Conservation (phyloP, 1,140 invertebrate genomes). For the Telenomus remus region DNA sequence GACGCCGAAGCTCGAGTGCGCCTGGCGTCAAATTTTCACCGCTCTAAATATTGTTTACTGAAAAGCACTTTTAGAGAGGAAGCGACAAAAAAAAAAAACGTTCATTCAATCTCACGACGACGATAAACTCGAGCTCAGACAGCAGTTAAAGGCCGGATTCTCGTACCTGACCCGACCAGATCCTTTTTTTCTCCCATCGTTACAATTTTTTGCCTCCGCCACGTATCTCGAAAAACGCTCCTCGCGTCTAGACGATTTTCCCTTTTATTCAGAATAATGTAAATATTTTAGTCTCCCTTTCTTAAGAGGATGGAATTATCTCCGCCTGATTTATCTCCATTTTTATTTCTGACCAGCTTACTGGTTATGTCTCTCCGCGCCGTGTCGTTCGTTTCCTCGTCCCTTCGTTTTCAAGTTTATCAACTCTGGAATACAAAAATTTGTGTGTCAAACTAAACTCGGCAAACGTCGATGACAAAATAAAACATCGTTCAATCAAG, state of each 20-base stretch:
- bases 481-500: slow-evolving; percentile 5
- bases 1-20: not conserved
- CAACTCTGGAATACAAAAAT: too few relatives aligned
- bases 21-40: slow-evolving; percentile 21
- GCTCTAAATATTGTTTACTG: slow-evolving; percentile 20
- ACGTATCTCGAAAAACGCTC: not conserved
- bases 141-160: slow-evolving; percentile 23
- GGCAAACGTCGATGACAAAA: slow-evolving; percentile 3
- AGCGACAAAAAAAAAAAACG: slow-evolving; percentile 7
- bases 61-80: not conserved
- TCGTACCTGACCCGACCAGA: slow-evolving; percentile 19
- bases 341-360: slow-evolving; percentile 1
- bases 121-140: slow-evolving; percentile 27
- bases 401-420: too few relatives aligned
- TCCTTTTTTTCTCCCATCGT: slow-evolving; percentile 3
- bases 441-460: too few relatives aligned
- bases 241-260: slow-evolving; percentile 16
- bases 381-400: too few relatives aligned
- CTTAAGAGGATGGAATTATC: slow-evolving; percentile 9
- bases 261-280: slow-evolving; percentile 14
- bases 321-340: slow-evolving; percentile 10
- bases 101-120: slow-evolving; percentile 22
- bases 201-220: not conserved
- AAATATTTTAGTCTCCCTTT: slow-evolving; percentile 17
- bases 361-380: not conserved